phyloP scores from a whole-genome alignment of 2,888 invertebrate species.

The Trachelus tabidus region DNA sequence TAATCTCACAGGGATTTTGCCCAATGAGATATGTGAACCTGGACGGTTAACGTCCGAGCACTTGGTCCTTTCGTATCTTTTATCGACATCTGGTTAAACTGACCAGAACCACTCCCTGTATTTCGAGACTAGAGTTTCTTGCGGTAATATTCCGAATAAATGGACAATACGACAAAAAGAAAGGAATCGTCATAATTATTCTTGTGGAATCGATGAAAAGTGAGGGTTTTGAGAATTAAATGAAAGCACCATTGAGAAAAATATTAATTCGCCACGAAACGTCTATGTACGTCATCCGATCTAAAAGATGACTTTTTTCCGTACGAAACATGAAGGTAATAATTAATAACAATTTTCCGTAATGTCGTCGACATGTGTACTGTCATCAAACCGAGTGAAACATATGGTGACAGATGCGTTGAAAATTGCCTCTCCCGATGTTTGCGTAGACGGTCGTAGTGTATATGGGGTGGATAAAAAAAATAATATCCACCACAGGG shows the following conservation, averaged over 20 bases:
- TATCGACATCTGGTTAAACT: background rate
- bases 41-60: background rate
- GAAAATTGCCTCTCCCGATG: conserved; percentile 41
- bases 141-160: background rate
- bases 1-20: background rate
- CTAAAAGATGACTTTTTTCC: background rate
- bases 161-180: background rate
- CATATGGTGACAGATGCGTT: conserved; percentile 52
- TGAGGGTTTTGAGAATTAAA: background rate
- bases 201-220: background rate
- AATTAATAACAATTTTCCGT: conserved; percentile 13
- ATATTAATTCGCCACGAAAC: background rate
- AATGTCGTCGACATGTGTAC: conserved; percentile 43
- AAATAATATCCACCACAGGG: conserved; percentile 49
- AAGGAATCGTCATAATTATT: background rate
- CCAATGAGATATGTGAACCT: background rate
- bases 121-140: background rate
- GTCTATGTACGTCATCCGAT: background rate
- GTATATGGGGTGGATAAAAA: conserved; percentile 21
- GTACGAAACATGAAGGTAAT: background rate
- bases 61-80: background rate
- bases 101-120: background rate
- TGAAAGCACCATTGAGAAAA: background rate
- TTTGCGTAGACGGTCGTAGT: background rate
- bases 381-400: conserved; percentile 30